Conservation (phyloP, 2,888 invertebrate genomes). For the Aricia artaxerxes region DNA sequence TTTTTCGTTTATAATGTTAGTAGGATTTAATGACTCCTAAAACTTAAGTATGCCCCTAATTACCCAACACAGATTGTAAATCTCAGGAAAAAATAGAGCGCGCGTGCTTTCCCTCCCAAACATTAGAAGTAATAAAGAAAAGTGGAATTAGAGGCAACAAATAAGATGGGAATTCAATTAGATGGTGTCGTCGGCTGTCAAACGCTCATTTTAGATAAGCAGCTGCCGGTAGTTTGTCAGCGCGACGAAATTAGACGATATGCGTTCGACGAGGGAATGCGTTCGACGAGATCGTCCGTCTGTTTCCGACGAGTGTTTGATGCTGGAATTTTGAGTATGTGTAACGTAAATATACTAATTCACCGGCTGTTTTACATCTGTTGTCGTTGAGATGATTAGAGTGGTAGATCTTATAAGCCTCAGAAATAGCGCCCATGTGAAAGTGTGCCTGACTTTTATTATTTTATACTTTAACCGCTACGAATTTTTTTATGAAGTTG, state of each 20-base stretch:
- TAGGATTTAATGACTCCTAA: neutral
- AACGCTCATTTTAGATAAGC: constrained; percentile 51
- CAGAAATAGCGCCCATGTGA: neutral
- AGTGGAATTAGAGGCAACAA: constrained; percentile 24
- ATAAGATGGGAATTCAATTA: constrained; percentile 45
- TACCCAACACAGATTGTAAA: neutral
- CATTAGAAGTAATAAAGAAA: neutral
- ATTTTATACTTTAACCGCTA: too few species aligned
- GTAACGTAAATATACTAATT: neutral
- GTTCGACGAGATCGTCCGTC: constrained; percentile 1
- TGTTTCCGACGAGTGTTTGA: constrained; percentile 13
- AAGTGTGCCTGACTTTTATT: too few species aligned
- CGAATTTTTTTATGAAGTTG: too few species aligned
- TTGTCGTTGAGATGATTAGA: neutral
- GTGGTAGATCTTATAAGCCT: neutral
- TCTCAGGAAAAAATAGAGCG: neutral
- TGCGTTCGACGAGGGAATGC: constrained; percentile 14
- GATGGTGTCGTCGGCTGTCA: constrained; percentile 28
- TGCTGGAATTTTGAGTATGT: constrained; percentile 7
- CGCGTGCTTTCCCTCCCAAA: neutral
- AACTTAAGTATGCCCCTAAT: neutral
- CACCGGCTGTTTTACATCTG: neutral
- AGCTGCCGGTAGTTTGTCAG: constrained; percentile 64
- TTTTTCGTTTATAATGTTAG: neutral
- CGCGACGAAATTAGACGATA: constrained; percentile 62